Conservation (phyloP, 2,113 vertebrate genomes). For the Phrynosoma platyrhinos region DNA sequence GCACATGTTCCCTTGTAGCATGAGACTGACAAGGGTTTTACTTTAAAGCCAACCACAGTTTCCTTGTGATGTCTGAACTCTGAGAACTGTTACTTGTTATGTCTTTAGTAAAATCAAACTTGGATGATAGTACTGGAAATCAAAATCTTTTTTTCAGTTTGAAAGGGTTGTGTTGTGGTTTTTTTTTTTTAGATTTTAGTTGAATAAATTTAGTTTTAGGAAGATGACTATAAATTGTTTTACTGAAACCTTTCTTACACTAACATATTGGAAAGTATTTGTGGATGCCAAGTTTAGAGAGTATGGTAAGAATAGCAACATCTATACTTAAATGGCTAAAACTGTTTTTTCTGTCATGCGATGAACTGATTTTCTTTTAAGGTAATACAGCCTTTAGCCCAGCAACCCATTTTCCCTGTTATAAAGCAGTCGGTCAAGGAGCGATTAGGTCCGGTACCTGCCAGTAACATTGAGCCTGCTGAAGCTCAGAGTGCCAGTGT, state of each 20-base stretch:
- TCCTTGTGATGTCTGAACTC: background rate
- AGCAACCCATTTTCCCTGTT: slow-evolving; percentile 79
- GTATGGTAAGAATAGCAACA: background rate
- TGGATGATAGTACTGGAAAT: no score
- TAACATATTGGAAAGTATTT: background rate
- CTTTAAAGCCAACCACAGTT: background rate
- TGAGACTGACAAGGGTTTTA: background rate
- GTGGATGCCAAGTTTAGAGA: slow-evolving; percentile 9
- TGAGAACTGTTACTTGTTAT: background rate
- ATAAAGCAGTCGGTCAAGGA: slow-evolving; percentile 97
- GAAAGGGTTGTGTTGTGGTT: background rate
- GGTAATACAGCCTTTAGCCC: slow-evolving; percentile 78
- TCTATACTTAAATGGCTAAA: accelerated
- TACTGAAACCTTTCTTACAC: background rate
- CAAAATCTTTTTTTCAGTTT: background rate
- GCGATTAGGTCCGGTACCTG: slow-evolving; percentile 89
- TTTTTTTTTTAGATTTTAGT: background rate
- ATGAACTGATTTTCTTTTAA: slow-evolving; percentile 58
- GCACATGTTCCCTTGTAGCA: background rate
- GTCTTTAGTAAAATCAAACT: background rate
- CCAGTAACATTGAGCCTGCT: slow-evolving; percentile 82
- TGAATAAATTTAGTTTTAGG: background rate
- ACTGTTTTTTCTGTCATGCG: slow-evolving; percentile 20
- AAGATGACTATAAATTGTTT: background rate
- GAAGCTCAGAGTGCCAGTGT: slow-evolving; percentile 82